Conservation (phyloP, 2,113 vertebrate genomes). For the Callipepla squamata region DNA sequence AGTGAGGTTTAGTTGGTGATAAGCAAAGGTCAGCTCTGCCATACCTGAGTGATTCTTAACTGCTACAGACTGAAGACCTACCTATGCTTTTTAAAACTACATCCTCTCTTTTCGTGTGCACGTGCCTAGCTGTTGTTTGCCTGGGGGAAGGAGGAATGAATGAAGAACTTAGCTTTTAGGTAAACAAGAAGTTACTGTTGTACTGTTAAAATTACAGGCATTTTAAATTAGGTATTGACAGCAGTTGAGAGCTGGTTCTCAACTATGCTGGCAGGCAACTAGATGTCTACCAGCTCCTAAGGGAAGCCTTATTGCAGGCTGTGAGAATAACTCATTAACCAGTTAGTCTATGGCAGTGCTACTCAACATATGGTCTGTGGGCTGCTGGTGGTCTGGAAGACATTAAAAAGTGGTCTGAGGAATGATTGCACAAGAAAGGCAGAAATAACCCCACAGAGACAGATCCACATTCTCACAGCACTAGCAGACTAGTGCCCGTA, state of each 20-base stretch:
- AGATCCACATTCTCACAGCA: fast-evolving
- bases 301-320: conserved; percentile 18
- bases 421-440: neutral
- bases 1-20: neutral
- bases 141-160: neutral
- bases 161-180: neutral
- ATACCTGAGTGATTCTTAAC: neutral
- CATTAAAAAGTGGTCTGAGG: conserved; percentile 50
- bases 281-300: conserved; percentile 23
- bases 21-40: neutral
- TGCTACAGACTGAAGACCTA: neutral
- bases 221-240: conserved; percentile 44
- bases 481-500: neutral
- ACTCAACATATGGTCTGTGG: conserved; percentile 16
- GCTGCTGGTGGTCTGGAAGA: conserved; percentile 61
- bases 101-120: too few relatives aligned
- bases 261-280: neutral
- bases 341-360: neutral
- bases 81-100: neutral
- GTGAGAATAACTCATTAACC: conserved; percentile 49
- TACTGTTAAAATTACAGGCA: neutral
- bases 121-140: neutral
- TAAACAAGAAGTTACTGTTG: conserved; percentile 20
- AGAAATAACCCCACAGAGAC: neutral
- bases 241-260: neutral